A percentile compares a stretch with the other conserved stretches of the same genome.
These are phyloP conservation scores for Chrysogorgia sp. DNA, from an alignment of 92 coral and sea anemone genomes.

Conservation along the genomic window DNA sequence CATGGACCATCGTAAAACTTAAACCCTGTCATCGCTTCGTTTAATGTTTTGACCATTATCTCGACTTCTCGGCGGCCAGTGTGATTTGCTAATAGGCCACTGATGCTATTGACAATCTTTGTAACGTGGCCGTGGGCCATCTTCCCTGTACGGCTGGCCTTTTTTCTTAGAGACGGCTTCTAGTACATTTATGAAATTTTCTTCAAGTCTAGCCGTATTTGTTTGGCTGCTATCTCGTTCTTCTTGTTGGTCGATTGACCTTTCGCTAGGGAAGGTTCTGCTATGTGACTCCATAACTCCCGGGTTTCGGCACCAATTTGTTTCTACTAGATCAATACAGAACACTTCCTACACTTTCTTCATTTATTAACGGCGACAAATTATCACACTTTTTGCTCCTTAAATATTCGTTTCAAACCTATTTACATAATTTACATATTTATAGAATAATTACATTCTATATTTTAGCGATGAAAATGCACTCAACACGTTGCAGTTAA, in stretches of 20 bases:
- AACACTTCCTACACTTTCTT: not conserved
- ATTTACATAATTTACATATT: no score
- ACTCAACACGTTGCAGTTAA: no score
- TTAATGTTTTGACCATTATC: not conserved
- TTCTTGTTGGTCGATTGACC: not conserved
- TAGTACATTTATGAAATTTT: no score
- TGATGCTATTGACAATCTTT: not conserved
- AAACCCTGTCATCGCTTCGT: not conserved
- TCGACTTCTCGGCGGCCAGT: not conserved
- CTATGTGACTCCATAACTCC: not conserved
- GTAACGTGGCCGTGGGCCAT: conserved; percentile 9
- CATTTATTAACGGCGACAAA: no score
- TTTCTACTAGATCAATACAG: no score
- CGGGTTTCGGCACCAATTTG: not conserved
- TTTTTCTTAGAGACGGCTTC: no score
- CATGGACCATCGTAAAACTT: not conserved
- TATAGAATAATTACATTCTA: no score
- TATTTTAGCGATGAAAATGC: no score
- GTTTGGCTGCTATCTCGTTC: no score
- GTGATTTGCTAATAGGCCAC: not conserved
- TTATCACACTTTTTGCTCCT: no score
- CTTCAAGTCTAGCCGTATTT: not conserved
- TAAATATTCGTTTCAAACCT: no score
- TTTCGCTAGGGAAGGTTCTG: no score
- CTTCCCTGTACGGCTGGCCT: not conserved